Conservation (phyloP, 2,113 vertebrate genomes). For the Nibea coibor region DNA sequence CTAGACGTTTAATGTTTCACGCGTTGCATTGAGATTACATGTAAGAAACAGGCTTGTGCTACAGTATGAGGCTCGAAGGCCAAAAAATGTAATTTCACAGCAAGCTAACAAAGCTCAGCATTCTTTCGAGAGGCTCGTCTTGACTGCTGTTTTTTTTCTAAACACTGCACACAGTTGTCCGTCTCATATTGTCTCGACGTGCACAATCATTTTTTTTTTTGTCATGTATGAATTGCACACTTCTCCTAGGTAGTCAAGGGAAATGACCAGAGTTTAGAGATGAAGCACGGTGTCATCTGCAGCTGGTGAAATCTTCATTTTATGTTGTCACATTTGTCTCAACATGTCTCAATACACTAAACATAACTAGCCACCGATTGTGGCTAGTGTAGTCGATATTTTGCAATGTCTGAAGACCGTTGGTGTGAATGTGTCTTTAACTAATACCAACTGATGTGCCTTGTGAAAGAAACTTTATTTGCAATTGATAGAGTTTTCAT, state of each 20-base stretch:
- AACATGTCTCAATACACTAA: constrained; percentile 53
- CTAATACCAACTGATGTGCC: constrained; percentile 72
- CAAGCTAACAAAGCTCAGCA: constrained; percentile 18
- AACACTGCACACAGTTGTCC: constrained; percentile 16
- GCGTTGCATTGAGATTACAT: constrained; percentile 55
- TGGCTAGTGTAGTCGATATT: constrained; percentile 38
- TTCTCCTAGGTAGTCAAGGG: constrained; percentile 56
- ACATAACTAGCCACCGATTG: constrained; percentile 29
- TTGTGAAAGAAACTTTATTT: constrained; percentile 70
- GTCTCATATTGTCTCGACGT: constrained; percentile 37
- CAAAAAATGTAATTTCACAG: constrained; percentile 12
- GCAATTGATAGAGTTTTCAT: constrained; percentile 52
- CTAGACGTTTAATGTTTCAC: neutral
- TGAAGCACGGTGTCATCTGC: constrained; percentile 48
- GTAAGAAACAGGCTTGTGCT: constrained; percentile 26
- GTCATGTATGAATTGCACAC: constrained; percentile 49
- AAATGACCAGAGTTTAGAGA: constrained; percentile 36
- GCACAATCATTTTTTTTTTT: constrained; percentile 51
- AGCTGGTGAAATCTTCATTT: constrained; percentile 34
- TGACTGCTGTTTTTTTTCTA: neutral
- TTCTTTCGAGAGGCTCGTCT: constrained; percentile 1
- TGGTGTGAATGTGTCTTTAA: constrained; percentile 64
- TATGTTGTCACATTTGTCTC: constrained; percentile 9
- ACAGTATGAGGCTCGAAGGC: constrained; percentile 7
- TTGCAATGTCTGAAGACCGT: constrained; percentile 44